Evolutionary conservation across 2,113 vertebrate genomes (phyloP), one percentile per base, ranked within the genome.

Genomic region (Acanthisitta chloris): DNA sequence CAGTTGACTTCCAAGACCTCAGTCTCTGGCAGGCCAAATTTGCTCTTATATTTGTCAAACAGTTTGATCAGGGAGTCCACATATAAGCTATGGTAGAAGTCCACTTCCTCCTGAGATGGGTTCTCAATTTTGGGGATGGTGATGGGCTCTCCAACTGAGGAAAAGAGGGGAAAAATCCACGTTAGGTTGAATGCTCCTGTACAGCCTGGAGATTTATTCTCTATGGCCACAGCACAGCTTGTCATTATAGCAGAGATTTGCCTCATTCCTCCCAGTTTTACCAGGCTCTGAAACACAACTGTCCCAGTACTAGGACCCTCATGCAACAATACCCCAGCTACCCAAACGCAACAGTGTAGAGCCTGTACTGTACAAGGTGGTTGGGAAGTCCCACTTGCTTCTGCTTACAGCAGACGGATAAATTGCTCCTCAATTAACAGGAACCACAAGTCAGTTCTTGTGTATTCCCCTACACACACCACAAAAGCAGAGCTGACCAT

Each of bases 71-170:
- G 98, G 57, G 99, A 99, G 69, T 96, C 98, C 96, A 99, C 82
- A 76, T 99, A 99, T 96, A 99, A 98, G 86, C 92, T 69, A n/a
- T 99, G 99, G 96, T 99, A 99, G 62, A 99, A 96, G 74, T 99
- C 98, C 74, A 99, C 98, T 54, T 98, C 98, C n/a, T 98, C 98
- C 58, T 98, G 98, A 69, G 97, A 98, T 0, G 99, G 99, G 6
- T 99, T 97, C 58, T 98, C 98, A 0, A 98, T 98, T 97, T 98
- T 99, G 65, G 99, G 99, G 73, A 99, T 97, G 3, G 99, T 99
- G 97, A 99, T 99, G 45, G 99, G 99, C 80, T 99, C 99, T 8
- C 99, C 99, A 85, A 99, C 99, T 99, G 90, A 45, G 21, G 16
- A 80, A 84, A 57, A 71, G 16, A 78, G n/a, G 38, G 58, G 57